phyloP scores from a whole-genome alignment of 1,140 invertebrate species.

The Polypedilum vanderplanki region DNA sequence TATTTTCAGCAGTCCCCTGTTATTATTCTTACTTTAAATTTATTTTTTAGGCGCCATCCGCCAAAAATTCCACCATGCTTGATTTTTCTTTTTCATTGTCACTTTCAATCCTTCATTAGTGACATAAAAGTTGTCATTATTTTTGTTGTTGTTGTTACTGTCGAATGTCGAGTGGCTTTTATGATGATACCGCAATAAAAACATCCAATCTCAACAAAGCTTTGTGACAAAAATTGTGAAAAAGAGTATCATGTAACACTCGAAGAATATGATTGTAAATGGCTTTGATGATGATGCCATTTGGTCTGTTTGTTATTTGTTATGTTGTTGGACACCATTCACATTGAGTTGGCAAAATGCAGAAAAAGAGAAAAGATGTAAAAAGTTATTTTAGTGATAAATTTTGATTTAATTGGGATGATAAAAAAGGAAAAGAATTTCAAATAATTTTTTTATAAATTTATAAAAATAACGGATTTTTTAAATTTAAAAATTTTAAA shows the following conservation, averaged over 20 bases:
- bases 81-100: neutral
- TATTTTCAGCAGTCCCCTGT: too few species aligned
- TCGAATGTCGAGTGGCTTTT: constrained; percentile 4
- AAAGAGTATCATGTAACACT: constrained; percentile 16
- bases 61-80: neutral
- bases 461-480: too few species aligned
- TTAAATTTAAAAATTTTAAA: too few species aligned
- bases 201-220: constrained; percentile 27
- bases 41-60: neutral
- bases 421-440: neutral
- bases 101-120: neutral
- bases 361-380: neutral
- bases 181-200: constrained; percentile 11
- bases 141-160: neutral
- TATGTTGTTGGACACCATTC: neutral
- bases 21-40: too few species aligned
- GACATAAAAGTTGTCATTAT: neutral
- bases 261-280: constrained; percentile 25
- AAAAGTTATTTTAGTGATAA: too few species aligned
- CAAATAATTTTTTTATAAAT: neutral
- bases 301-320: constrained; percentile 18
- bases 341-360: neutral
- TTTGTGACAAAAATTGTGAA: constrained; percentile 21
- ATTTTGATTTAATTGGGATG: too few species aligned
- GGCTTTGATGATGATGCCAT: constrained; percentile 22